These are phyloP conservation scores for Scaptomyza tumidula DNA, from an alignment of 2,888 invertebrate genomes.

Conservation along the genomic window DNA sequence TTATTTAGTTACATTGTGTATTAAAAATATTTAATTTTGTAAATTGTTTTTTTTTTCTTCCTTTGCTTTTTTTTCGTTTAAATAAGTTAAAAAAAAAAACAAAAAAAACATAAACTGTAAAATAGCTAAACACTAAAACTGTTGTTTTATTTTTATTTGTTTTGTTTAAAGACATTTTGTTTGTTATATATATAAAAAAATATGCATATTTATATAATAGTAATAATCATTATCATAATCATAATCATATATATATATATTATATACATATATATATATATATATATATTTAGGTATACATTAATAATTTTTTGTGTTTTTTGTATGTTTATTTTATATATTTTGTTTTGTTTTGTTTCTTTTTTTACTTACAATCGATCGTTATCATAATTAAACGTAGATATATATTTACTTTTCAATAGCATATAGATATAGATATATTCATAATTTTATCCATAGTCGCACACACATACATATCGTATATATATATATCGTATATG, in stretches of 20 bases:
- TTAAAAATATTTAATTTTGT: conserved; percentile 71
- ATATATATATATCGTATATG: conserved; percentile 14
- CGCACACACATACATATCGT: conserved; percentile 5
- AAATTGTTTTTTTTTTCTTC: conserved; percentile 39
- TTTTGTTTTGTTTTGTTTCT: conserved; percentile 22
- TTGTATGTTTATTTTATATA: conserved; percentile 17
- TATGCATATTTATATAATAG: conserved; percentile 58
- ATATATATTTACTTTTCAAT: conserved; percentile 43
- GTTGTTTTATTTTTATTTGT: conserved; percentile 16
- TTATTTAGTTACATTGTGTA: conserved; percentile 65
- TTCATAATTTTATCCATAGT: conserved; percentile 11
- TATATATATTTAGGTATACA: conserved; percentile 17
- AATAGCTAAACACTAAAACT: conserved; percentile 70
- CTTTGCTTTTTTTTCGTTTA: conserved; percentile 32
- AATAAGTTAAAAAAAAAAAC: conserved; percentile 67
- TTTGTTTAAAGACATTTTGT: conserved; percentile 47
- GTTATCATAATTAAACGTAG: conserved; percentile 55
- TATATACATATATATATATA: conserved; percentile 10
- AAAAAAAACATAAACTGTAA: conserved; percentile 68
- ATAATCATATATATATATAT: conserved; percentile 25
- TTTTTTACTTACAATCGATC: conserved; percentile 34
- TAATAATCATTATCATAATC: conserved; percentile 29
- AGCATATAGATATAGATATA: conserved; percentile 26
- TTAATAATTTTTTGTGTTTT: conserved; percentile 3
- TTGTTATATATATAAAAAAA: conserved; percentile 71